These are phyloP conservation scores for Microcebus ravelobensis DNA, from an alignment of 2,113 vertebrate genomes.

Conservation along the genomic window DNA sequence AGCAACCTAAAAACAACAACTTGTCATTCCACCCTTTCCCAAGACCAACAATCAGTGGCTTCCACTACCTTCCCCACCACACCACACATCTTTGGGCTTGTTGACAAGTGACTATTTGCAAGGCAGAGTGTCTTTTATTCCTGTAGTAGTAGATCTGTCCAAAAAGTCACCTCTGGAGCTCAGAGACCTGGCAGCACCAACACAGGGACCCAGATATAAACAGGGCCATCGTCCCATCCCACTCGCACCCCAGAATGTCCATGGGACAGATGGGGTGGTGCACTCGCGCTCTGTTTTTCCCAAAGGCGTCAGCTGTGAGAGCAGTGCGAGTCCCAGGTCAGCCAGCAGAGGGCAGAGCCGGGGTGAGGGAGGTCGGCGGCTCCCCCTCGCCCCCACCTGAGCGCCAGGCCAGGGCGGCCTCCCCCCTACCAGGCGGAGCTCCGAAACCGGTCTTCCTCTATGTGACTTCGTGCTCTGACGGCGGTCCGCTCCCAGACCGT, in stretches of 20 bases:
- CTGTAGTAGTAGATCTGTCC: neutral
- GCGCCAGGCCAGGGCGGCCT: neutral
- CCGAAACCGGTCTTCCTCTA: slow-evolving; percentile 35
- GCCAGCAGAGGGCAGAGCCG: slow-evolving; percentile 51
- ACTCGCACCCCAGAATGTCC: neutral
- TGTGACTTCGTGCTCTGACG: slow-evolving; percentile 72
- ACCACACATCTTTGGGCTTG: slow-evolving; percentile 22
- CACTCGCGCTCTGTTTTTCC: slow-evolving; percentile 62
- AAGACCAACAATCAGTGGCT: slow-evolving; percentile 24
- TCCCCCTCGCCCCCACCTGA: slow-evolving; percentile 66
- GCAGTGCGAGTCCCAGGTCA: slow-evolving; percentile 76
- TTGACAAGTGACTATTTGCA: slow-evolving; percentile 24
- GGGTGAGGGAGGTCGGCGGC: slow-evolving; percentile 47
- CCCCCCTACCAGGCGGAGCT: neutral
- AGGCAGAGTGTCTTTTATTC: slow-evolving; percentile 50
- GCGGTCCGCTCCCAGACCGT: slow-evolving; percentile 73
- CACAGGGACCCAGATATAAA: slow-evolving; percentile 42
- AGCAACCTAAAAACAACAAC: neutral
- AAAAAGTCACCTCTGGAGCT: slow-evolving; percentile 41
- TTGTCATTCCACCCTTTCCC: slow-evolving; percentile 30
- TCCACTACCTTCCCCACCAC: neutral
- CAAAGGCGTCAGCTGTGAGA: slow-evolving; percentile 64
- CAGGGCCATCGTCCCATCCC: neutral
- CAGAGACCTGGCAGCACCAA: slow-evolving; percentile 58
- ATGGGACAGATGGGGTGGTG: neutral